Base-by-base conservation (phyloP, 2,797 vertebrate species). In the Carapus acus region DNA sequence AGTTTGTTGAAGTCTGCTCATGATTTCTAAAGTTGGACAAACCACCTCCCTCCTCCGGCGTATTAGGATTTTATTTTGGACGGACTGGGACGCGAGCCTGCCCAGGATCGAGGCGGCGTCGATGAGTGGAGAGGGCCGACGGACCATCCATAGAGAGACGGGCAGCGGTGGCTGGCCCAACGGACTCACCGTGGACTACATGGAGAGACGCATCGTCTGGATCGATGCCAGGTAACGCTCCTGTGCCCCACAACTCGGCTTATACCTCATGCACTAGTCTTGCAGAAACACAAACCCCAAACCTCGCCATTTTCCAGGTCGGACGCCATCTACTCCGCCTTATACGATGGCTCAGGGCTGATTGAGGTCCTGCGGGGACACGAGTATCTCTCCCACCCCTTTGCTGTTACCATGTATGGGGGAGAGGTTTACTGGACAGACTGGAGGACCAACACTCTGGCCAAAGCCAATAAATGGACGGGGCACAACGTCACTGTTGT, bases 371-470 rank as follows among this genome's bases (percentile, higher is more conserved):
- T 98, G 37, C 87, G 94, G 55, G 95, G 96, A n/a, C 94, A 98
- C 1, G 96, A 98, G 75, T 96, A 94, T 84, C 82, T 98, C 72
- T 97, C 95, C 0, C 96, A 98, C 77, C 96, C 96, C 1, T 97
- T 97, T 14, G 96, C 96, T 0, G 95, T 98, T 77, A 98, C 96
- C 12, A 90, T 98, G 44, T 98, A 97, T 0, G 96, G 96, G 0
- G 96, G 96, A 0, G 96, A 98, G 73, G 93, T 98, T 6, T 98
- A 98, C 81, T 98, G 96, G 96, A 98, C 96, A 0, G 96, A 98
- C 86, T 98, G 96, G 96, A 85, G 93, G 47, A 98, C 96, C 48
- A 98, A 98, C 84, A 97, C 96, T 0, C 74, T 98, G 77, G 94
- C 94, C 76, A 98, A 96, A 81, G 95, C 96, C 74, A 98, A 98